phyloP scores from a whole-genome alignment of 1,140 invertebrate species.

The Epicauta chinensis region DNA sequence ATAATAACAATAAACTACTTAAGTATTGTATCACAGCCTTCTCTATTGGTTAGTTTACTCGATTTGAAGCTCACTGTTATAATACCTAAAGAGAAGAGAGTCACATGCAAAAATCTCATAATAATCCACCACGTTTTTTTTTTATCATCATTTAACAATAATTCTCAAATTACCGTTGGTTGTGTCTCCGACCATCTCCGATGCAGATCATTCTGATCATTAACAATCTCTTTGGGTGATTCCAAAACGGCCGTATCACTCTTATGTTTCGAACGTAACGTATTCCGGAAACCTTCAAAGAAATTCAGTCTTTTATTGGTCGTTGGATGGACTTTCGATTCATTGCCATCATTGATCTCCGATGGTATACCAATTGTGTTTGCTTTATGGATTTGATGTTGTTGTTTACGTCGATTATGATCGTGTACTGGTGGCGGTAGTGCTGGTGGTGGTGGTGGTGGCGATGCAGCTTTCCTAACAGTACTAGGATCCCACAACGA shows the following conservation, averaged over 20 bases:
- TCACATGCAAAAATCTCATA: not conserved
- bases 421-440: conserved; percentile 33
- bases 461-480: conserved; percentile 35
- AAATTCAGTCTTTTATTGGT: conserved; percentile 30
- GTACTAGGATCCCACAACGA: conserved; percentile 26
- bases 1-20: conserved; percentile 15
- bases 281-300: conserved; percentile 36
- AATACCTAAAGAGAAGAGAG: conserved; percentile 25
- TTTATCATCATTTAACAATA: not conserved
- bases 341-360: conserved; percentile 29
- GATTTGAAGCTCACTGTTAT: conserved; percentile 24
- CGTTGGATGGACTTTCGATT: conserved; percentile 17
- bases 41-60: conserved; percentile 22
- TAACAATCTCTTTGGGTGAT: conserved; percentile 23
- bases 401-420: conserved; percentile 27
- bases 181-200: conserved; percentile 40
- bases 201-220: conserved; percentile 31
- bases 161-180: conserved; percentile 31
- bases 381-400: conserved; percentile 47
- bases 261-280: conserved; percentile 38
- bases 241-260: conserved; percentile 33
- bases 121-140: not conserved
- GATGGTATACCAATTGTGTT: conserved; percentile 54
- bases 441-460: conserved; percentile 25
- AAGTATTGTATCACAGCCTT: conserved; percentile 26